Evolutionary conservation across 2,797 vertebrate genomes (phyloP).

Genomic region (Bovichtus variegatus): DNA sequence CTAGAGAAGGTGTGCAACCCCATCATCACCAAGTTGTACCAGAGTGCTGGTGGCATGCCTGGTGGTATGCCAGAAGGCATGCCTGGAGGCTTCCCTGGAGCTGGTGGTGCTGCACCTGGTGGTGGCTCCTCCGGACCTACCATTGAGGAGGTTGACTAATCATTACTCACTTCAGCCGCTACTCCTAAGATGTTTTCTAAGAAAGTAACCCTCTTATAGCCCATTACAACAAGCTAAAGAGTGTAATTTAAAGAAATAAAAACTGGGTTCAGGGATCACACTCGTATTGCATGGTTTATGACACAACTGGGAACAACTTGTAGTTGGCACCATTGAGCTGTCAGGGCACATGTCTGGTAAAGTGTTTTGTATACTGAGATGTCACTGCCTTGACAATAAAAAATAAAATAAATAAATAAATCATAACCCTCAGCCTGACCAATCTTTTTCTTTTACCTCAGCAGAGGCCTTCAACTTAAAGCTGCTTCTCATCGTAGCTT

Average conservation of each 20-base stretch:
- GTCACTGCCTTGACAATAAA: slow-evolving; percentile 72
- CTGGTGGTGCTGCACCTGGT: slow-evolving; percentile 83
- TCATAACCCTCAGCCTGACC: slow-evolving; percentile 44
- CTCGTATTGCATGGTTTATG: slow-evolving; percentile 51
- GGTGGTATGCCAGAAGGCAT: slow-evolving; percentile 91
- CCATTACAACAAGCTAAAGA: slow-evolving; percentile 61
- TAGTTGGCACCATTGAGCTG: slow-evolving; percentile 42
- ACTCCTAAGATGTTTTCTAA: slow-evolving; percentile 62
- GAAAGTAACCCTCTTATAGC: slow-evolving; percentile 77
- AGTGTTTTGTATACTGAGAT: slow-evolving; percentile 55
- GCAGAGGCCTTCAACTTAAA: neutral
- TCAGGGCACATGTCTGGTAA: slow-evolving; percentile 28
- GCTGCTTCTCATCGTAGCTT: too few species aligned
- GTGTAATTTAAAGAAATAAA: slow-evolving; percentile 61
- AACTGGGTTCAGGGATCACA: slow-evolving; percentile 61
- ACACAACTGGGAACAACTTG: slow-evolving; percentile 51
- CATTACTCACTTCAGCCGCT: slow-evolving; percentile 28
- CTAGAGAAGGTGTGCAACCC: slow-evolving; percentile 90
- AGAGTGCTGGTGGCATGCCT: slow-evolving; percentile 87
- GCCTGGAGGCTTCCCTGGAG: slow-evolving; percentile 89
- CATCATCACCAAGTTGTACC: slow-evolving; percentile 89
- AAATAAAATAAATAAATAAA: too few species aligned
- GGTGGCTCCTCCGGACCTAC: slow-evolving; percentile 88
- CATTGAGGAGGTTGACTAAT: slow-evolving; percentile 89
- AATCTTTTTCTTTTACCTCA: neutral